Evolutionary conservation across 2,888 invertebrate genomes (phyloP), one percentile per base, ranked within the genome.

Genomic region (Galerucella calmariensis): DNA sequence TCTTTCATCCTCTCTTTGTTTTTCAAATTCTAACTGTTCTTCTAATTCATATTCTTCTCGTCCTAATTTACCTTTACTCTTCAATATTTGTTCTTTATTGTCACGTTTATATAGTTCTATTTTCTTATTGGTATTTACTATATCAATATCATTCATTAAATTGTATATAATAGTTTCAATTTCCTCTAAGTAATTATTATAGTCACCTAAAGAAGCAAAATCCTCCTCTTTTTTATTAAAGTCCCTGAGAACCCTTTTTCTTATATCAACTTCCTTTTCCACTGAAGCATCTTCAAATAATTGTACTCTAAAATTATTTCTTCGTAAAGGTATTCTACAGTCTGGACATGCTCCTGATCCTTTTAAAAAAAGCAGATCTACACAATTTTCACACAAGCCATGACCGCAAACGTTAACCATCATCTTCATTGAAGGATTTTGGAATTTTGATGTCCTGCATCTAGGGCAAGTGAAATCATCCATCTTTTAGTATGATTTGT

Each of bases 361-460:
- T 92, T 99, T 97, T 20, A 97, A 91, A 89, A 99, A 99, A 46
- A 99, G 89, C 77, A 98, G 90, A 86, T 98, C 98, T 51, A 99
- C 98, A 89, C 99, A 99, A 86, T 94, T 97, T 88, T 98, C 98
- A 89, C 99, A 99, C 82, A 99, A 89, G 56, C 97, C 95, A 89
- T 99, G 99, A 46, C 99, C 99, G 88, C 99, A 99, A 72, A 97
- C 93, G 87, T 99, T 99, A 77, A 99, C 98, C 96, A 99, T 94
- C 90, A 99, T 91, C 86, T 97, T 97, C 72, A 99, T 88, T 0
- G 96, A 95, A 51, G 98, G 98, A 89, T 99, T 99, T 87, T 98
- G 92, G 86, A 98, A 98, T 89, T 98, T 98, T 66, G 93, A 97
- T 56, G 98, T 97, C 90, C 97, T 97, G 89, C 99, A 99, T 88